Evolutionary conservation across 2,113 vertebrate genomes (phyloP), one percentile per base, ranked within the genome.

Genomic region (Calonectris borealis): DNA sequence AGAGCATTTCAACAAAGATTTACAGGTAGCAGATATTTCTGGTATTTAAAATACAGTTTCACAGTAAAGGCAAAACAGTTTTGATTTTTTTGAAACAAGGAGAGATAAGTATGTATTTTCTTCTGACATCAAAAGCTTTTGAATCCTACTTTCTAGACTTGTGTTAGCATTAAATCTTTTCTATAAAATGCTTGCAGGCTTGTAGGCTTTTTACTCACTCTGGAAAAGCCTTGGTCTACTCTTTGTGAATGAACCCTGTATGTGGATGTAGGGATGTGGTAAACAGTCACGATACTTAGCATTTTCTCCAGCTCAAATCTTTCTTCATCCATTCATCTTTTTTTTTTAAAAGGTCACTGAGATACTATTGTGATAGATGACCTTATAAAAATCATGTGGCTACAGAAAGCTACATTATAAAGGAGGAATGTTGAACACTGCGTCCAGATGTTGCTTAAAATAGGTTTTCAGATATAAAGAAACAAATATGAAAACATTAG

Each of bases 271-370:
- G 61, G 32, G 40, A 44, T 70, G 64, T 86, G 55, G 57, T 58
- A 70, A 58, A 76, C 44, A 57, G 46, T 80, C 46, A 89, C 6
- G 4, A 54, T 75, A 79, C 42, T 87, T 92, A 64, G 31, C 77
- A 40, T 93, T 95, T 87, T 91, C 68, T 81, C 18, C 25, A 79
- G 46, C 52, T 42, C 46, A 75, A 80, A 84, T 61, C 51, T 80
- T 91, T 91, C 77, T 79, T 88, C 57, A 78, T 38, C 40, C 34
- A 76, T 88, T 83, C 76, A 51, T 80, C 40, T 48, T 60, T 8
- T 9, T 40, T 76, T 86, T 96, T 90, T 52, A 42, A 85, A 90
- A 96, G 70, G 78, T 95, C 86, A 94, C 42, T 32, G 54, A 85
- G 65, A 54, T 93, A 31, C 48, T 79, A 51, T 38, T 54, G 34